Evolutionary conservation across 2,888 invertebrate species (phyloP), one percentile per base, ranked within the genome.

Genomic region (Physocephala rufipes): DNA sequence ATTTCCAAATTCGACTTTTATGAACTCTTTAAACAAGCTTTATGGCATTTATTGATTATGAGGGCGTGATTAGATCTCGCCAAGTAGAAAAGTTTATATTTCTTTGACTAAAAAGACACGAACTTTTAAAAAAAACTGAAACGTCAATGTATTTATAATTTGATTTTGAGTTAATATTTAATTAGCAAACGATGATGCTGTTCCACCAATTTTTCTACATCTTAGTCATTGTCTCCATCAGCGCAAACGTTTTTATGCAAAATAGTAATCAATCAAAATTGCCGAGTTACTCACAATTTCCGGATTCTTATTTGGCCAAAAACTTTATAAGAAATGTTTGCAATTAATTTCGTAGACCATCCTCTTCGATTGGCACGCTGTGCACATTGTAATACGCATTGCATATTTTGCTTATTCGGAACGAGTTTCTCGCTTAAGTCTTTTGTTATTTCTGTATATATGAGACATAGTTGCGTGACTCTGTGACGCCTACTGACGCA

Each of bases 181-280:
- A n/a, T n/a, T n/a, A n/a, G n/a, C n/a, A n/a, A n/a, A n/a, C n/a
- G n/a, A n/a, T n/a, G n/a, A n/a, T n/a, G n/a, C n/a, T 36, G 36
- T 36, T 36, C 36, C 36, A 9, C 36, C n/a, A n/a, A n/a, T n/a
- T n/a, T n/a, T n/a, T n/a, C n/a, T n/a, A n/a, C n/a, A n/a, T n/a
- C n/a, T n/a, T n/a, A 36, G 36, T 4, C 36, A 36, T 7, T 64
- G 26, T 71, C 9, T 24, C 51, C 55, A 12, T 36, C 7, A 71
- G 43, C 47, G 9, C 26, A 15, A 30, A 1, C 26, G 16, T 13
- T 55, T 19, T 64, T n/a, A 3, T 47, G n/a, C 51, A 55, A 80
- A 81, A 80, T 81, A 80, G 79, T 81, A 80, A 81, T 81, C 81
- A 80, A 80, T 81, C 81, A 81, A 77, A 80, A 61, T 53, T 64